Evolutionary conservation across 1,140 invertebrate species (phyloP).

Genomic region (Melipona quadrifasciata): DNA sequence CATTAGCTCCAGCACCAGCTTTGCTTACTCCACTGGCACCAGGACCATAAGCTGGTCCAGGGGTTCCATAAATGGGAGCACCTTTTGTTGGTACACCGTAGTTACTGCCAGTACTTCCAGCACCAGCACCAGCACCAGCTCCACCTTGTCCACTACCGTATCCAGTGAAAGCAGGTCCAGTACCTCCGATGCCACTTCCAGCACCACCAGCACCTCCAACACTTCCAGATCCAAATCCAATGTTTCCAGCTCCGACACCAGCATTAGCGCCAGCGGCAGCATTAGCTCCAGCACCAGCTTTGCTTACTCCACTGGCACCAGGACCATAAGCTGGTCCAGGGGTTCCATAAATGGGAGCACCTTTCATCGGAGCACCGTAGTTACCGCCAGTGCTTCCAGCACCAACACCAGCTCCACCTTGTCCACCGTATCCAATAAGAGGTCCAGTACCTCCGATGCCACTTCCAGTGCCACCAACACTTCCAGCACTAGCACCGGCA

Average conservation of each 20-base stretch:
- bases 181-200: neutral
- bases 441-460: constrained; percentile 4
- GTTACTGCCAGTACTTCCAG: too few relatives aligned
- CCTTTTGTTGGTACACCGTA: neutral
- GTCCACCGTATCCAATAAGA: too few relatives aligned
- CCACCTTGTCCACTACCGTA: too few relatives aligned
- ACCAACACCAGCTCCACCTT: too few relatives aligned
- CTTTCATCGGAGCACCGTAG: neutral
- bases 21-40: neutral
- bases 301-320: neutral
- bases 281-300: neutral
- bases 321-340: neutral
- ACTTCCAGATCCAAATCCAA: too few relatives aligned
- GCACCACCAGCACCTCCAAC: neutral
- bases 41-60: neutral
- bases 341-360: neutral
- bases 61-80: neutral
- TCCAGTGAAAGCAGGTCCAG: neutral
- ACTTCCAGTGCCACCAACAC: neutral
- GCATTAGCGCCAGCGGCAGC: too few relatives aligned
- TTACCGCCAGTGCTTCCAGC: too few relatives aligned
- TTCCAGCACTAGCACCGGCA: neutral
- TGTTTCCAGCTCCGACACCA: neutral
- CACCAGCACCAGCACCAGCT: too few relatives aligned
- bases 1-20: neutral